Base-by-base conservation (phyloP, 2,888 invertebrate genomes). In the Leptinotarsa rubiginosa region DNA sequence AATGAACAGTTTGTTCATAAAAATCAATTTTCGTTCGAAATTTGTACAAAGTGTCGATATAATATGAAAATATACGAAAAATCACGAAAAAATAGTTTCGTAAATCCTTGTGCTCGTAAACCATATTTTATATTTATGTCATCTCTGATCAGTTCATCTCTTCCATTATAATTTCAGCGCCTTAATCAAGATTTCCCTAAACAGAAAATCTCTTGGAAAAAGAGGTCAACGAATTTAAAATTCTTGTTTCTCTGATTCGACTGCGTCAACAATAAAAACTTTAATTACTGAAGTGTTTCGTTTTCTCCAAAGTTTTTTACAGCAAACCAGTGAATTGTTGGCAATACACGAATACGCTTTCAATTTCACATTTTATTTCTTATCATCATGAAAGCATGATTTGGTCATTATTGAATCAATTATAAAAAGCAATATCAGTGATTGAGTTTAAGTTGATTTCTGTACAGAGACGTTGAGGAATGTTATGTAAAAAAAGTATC, bases 331-430 rank as follows among this genome's bases (percentile, higher is more conserved):
- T 16, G 31, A 62, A 62, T 62, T 31, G 62, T 62, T 62, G 62
- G 62, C 31, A 18, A 62, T 62, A 62, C 62, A 62, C 62, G 62
- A 62, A 31, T 25, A 25, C 41, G 62, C 10, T 62, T 25, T 31
- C 62, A 62, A 62, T 62, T 62, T 62, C 62, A 31, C 62, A 62
- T 62, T 62, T 62, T 41, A 62, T 62, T 62, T 18, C 62, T 62
- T 41, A 62, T 31, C 62, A 62, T 31, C 16, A 62, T 62, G 62
- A 62, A 62, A 62, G 41, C 62, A 18, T 41, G 62, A 62, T 62
- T 41, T 62, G 41, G 62, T 12, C 41, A 62, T 41, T 62, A 62
- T 41, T 62, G 41, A 62, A 41, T 18, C 41, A 31, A 13, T 15
- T 62, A 62, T 62, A 62, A 31, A 62, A 62, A 62, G 41, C 31